phyloP scores from a whole-genome alignment of 1,140 invertebrate genomes.

The Cyclina sinensis region DNA sequence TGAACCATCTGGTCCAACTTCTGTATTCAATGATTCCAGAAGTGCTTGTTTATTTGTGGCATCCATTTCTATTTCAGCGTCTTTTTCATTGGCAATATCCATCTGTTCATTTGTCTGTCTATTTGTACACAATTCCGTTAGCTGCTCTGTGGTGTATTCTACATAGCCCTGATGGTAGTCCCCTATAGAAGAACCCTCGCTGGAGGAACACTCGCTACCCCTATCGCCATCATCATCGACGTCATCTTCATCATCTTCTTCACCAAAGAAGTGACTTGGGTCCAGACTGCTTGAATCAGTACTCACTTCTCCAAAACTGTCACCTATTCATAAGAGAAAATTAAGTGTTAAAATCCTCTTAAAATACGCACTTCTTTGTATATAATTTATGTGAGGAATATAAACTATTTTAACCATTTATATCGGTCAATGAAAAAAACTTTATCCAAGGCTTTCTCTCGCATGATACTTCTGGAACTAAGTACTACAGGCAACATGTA shows the following conservation, averaged over 20 bases:
- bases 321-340: too few relatives aligned
- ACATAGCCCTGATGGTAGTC: slow-evolving; percentile 27
- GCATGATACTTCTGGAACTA: too few relatives aligned
- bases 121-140: slow-evolving; percentile 29
- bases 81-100: neutral
- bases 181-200: slow-evolving; percentile 19
- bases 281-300: neutral
- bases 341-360: too few relatives aligned
- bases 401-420: too few relatives aligned
- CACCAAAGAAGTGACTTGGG: slow-evolving; percentile 5
- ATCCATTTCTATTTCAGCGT: neutral
- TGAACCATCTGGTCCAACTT: slow-evolving; percentile 19
- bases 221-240: slow-evolving; percentile 20
- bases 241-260: slow-evolving; percentile 46
- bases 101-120: neutral
- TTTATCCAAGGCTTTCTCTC: too few relatives aligned
- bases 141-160: slow-evolving; percentile 51
- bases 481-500: too few relatives aligned
- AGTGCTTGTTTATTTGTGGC: neutral
- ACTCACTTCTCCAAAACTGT: neutral
- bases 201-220: slow-evolving; percentile 12
- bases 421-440: too few relatives aligned
- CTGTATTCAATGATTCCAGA: neutral
- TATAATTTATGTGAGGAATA: too few relatives aligned
- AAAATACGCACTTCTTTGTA: too few relatives aligned